phyloP scores from a whole-genome alignment of 2,113 vertebrate species.

The Thymallus thymallus region DNA sequence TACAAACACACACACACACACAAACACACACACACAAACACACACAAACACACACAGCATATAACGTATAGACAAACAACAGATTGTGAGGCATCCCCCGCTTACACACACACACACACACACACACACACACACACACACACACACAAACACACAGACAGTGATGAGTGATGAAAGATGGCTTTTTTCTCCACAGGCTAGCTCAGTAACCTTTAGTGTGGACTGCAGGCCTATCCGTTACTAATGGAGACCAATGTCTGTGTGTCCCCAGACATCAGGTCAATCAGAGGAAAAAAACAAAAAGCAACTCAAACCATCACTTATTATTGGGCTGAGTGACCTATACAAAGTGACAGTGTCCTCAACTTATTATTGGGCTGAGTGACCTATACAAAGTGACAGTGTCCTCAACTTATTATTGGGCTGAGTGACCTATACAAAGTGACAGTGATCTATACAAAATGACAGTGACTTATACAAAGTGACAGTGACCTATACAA shows the following conservation, averaged over 20 bases:
- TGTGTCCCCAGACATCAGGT: conserved; percentile 47
- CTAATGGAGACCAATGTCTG: conserved; percentile 34
- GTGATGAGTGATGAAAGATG: conserved; percentile 58
- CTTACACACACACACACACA: neutral
- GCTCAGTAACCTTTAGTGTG: conserved; percentile 58
- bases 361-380: conserved; percentile 33
- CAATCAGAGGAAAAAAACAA: conserved; percentile 39
- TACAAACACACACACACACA: no score
- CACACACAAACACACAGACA: conserved; percentile 3
- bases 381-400: conserved; percentile 57
- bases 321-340: conserved; percentile 50
- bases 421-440: conserved; percentile 55
- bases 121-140: neutral
- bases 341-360: conserved; percentile 46
- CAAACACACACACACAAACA: neutral
- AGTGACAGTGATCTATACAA: conserved; percentile 55
- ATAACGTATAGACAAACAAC: neutral
- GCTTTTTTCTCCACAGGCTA: conserved; percentile 40
- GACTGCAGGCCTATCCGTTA: conserved; percentile 42
- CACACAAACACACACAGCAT: neutral
- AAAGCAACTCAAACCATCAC: conserved; percentile 44
- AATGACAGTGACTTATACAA: no score
- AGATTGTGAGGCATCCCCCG: no score
- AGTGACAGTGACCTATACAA: no score
- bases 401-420: conserved; percentile 25